A percentile compares a stretch with the other conserved stretches of the same genome.
Conservation (phyloP, 2,888 invertebrate species). For the Vesta saturnalis region DNA sequence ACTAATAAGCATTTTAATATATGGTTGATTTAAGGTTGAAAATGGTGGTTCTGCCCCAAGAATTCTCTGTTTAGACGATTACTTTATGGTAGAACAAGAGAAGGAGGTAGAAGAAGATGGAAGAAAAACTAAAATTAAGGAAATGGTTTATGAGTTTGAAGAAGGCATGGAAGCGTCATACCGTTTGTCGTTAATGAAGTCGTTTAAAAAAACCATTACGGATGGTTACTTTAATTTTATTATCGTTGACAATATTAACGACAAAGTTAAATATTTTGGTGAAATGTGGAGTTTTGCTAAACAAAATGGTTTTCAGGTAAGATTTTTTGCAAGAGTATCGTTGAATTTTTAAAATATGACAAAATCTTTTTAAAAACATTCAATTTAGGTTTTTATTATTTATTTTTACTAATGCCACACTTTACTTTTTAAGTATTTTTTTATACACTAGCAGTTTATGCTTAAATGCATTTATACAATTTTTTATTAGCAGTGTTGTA, state of each 20-base stretch:
- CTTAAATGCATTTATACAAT: no score
- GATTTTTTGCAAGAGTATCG: slow-evolving; percentile 18
- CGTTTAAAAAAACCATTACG: slow-evolving; percentile 89
- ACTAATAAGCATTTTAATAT: slow-evolving; percentile 18
- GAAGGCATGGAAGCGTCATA: slow-evolving; percentile 84
- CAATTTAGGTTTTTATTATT: no score
- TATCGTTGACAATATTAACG: slow-evolving; percentile 91
- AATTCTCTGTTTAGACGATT: slow-evolving; percentile 94
- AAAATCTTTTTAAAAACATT: not conserved
- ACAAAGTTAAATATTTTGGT: slow-evolving; percentile 81
- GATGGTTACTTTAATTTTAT: slow-evolving; percentile 94
- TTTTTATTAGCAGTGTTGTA: no score
- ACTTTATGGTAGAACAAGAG: slow-evolving; percentile 91
- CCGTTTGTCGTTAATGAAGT: slow-evolving; percentile 81
- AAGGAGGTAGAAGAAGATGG: slow-evolving; percentile 77
- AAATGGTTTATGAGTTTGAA: slow-evolving; percentile 91
- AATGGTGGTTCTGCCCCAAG: slow-evolving; percentile 89
- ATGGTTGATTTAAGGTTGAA: slow-evolving; percentile 66
- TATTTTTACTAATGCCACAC: no score
- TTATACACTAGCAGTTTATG: no score
- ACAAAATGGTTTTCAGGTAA: slow-evolving; percentile 85
- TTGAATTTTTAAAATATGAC: not conserved
- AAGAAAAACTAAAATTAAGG: slow-evolving; percentile 74
- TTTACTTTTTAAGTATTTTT: no score
- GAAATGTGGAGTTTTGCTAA: slow-evolving; percentile 91